Evolutionary conservation across 2,888 invertebrate species (phyloP).

Genomic region (Eupsilia transversa): DNA sequence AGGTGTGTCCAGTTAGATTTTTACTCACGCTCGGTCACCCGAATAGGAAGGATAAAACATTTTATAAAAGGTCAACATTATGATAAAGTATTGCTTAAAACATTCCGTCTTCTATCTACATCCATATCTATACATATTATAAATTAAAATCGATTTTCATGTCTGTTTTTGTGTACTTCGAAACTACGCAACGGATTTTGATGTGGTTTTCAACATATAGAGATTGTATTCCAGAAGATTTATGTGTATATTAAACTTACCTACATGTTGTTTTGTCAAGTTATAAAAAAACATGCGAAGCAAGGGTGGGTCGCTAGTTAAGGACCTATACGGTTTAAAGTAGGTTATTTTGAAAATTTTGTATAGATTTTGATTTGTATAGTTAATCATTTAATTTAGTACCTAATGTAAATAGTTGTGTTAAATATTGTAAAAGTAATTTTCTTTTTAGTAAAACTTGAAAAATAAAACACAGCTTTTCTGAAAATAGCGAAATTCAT

Average conservation of each 20-base stretch:
- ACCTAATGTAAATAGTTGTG: too few species aligned
- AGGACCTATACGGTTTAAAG: not conserved
- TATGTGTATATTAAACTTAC: not conserved
- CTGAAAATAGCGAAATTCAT: not conserved
- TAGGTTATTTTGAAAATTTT: not conserved
- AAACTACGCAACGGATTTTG: not conserved
- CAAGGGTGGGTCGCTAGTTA: not conserved
- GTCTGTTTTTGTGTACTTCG: too few species aligned
- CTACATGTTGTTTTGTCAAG: not conserved
- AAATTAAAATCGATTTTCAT: too few species aligned
- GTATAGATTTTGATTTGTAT: too few species aligned
- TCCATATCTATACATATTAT: not conserved
- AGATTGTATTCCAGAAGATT: not conserved
- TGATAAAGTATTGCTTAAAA: not conserved
- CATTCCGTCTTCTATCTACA: not conserved
- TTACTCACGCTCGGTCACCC: conserved; percentile 31
- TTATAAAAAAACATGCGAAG: not conserved
- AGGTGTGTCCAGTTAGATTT: conserved; percentile 50
- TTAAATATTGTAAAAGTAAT: too few species aligned
- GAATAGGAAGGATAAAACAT: conserved; percentile 16
- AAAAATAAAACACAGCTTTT: too few species aligned
- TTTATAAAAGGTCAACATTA: conserved; percentile 13
- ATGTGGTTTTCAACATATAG: not conserved
- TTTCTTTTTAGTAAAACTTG: too few species aligned
- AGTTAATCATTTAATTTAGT: too few species aligned